Base-by-base conservation (phyloP, 2,888 invertebrate genomes). In the Xylota segnis region DNA sequence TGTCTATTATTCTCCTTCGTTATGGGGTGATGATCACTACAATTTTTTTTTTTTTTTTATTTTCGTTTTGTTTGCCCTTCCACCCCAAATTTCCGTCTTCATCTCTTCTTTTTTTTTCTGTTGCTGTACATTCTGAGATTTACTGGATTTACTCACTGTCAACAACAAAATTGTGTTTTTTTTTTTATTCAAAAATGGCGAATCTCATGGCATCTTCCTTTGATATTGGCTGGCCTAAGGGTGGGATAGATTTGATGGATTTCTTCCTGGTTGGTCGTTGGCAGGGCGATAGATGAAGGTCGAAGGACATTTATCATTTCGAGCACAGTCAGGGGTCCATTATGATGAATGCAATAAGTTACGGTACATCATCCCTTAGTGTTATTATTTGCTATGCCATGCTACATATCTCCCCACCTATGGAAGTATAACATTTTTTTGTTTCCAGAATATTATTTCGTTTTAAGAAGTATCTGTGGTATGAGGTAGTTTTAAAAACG, bases 261-360 rank as follows among this genome's bases (percentile, higher is more conserved):
- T 82, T 86, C 86, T 82, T 86, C 86, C 86, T 86, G 76, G 86
- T 86, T 82, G 86, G 82, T 76, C 58, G 65, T 75, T 52, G 56
- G 40, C 27, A 18, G 54, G 52, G 59, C 45, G 43, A 65, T 59
- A 16, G 56, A 71, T 18, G 86, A 82, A 58, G 82, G 66, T 77
- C 76, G 47, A 68, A 66, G 59, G 71, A 82, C 66, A 82, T 86
- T 86, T 68, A 68, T 86, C 86, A 76, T 86, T 66, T 45, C 59
- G 45, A 40, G 61, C 76, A 68, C 86, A 63, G 37, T 45, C 3
- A 86, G 86, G 82, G 86, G 86, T 86, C 81, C 76, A 77, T 86
- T 82, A 86, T 86, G 86, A 82, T 77, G 82, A 82, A 72, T 72
- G 66, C 61, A 81, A 82, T 86, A 76, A 77, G 76, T 76, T 72